Evolutionary conservation across 1,140 invertebrate species (phyloP).

Genomic region (Macrobrachium nipponense): DNA sequence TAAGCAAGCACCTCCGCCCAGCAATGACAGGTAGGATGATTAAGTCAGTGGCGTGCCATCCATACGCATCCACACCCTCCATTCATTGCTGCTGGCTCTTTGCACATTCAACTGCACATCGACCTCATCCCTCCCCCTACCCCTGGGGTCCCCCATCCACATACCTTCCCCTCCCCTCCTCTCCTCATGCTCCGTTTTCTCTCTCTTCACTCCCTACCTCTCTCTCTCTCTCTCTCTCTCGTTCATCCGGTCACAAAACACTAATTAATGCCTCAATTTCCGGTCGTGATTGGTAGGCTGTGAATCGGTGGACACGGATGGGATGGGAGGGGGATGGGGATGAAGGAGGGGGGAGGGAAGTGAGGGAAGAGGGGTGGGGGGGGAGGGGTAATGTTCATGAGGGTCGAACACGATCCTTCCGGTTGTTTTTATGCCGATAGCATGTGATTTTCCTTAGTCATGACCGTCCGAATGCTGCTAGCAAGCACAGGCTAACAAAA

Average conservation of each 20-base stretch:
- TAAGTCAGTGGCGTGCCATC: too few relatives aligned
- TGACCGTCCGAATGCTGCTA: too few relatives aligned
- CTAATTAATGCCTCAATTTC: slow-evolving; percentile 27
- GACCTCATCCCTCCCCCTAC: not conserved
- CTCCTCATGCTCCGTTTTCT: not conserved
- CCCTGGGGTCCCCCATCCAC: too few relatives aligned
- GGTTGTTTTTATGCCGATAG: too few relatives aligned
- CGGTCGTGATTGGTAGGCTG: slow-evolving; percentile 13
- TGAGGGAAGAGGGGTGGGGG: not conserved
- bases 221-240: not conserved
- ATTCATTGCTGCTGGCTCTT: too few relatives aligned
- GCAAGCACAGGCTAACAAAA: too few relatives aligned
- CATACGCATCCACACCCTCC: too few relatives aligned
- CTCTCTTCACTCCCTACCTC: not conserved
- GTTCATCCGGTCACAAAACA: not conserved
- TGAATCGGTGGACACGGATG: not conserved
- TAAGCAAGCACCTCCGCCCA: too few relatives aligned
- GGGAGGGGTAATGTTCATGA: not conserved
- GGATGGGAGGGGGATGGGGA: slow-evolving; percentile 2
- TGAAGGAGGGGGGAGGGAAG: not conserved
- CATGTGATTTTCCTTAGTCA: too few relatives aligned
- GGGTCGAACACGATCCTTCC: not conserved
- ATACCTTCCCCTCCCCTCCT: too few relatives aligned
- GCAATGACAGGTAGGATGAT: too few relatives aligned
- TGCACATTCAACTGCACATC: too few relatives aligned